phyloP scores from a whole-genome alignment of 2,888 invertebrate species.

The Ectobius pallidus region DNA sequence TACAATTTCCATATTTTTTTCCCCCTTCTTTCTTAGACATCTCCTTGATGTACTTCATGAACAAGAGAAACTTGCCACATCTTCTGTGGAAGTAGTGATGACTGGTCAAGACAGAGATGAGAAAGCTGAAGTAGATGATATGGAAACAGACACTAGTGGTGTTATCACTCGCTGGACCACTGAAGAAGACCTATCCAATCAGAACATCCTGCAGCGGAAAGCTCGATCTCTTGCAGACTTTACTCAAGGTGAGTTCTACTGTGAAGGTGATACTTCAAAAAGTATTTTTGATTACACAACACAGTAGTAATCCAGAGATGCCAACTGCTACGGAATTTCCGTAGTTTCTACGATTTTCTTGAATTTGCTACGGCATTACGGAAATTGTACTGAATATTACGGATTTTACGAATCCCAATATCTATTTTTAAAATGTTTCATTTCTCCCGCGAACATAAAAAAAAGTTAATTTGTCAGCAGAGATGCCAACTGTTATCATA shows the following conservation, averaged over 20 bases:
- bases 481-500: too few species aligned
- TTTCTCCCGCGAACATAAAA: too few species aligned
- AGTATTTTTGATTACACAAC: background rate
- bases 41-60: conserved; percentile 75
- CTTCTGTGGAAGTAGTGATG: background rate
- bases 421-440: too few species aligned
- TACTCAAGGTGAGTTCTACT: conserved; percentile 49
- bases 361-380: too few species aligned
- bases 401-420: too few species aligned
- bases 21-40: conserved; percentile 57
- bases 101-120: conserved; percentile 43
- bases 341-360: too few species aligned
- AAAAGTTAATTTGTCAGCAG: too few species aligned
- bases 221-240: conserved; percentile 54
- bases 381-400: too few species aligned
- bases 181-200: conserved; percentile 54
- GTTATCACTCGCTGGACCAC: conserved; percentile 53
- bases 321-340: too few species aligned
- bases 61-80: conserved; percentile 61
- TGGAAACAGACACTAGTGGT: conserved; percentile 43
- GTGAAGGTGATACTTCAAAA: too few species aligned
- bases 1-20: too few species aligned
- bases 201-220: conserved; percentile 51
- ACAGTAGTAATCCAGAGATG: too few species aligned
- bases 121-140: conserved; percentile 42